Evolutionary conservation across 2,797 vertebrate species (phyloP).

Genomic region (Aphelocoma californica): DNA sequence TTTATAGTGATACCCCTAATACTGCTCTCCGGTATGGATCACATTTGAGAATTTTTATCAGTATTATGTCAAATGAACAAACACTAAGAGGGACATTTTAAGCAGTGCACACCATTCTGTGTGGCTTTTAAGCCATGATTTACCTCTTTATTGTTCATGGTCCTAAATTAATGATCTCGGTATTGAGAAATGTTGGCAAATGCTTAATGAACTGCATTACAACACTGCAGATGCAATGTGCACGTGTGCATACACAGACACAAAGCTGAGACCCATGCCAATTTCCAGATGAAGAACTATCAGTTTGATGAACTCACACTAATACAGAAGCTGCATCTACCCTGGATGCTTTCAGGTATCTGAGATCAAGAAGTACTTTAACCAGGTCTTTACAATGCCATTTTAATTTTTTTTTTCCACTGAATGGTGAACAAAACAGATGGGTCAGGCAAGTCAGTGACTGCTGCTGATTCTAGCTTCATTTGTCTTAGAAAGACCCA

Average conservation of each 20-base stretch:
- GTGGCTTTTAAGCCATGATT: neutral
- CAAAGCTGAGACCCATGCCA: neutral
- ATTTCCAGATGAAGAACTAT: neutral
- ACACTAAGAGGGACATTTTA: neutral
- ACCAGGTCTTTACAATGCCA: neutral
- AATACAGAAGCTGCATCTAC: neutral
- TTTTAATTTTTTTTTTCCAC: neutral
- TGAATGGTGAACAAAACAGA: neutral
- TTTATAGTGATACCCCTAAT: neutral
- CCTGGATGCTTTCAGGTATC: neutral
- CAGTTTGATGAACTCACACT: neutral
- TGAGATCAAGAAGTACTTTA: neutral
- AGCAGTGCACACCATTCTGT: neutral
- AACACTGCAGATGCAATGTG: neutral
- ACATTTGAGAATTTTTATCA: conserved; percentile 3
- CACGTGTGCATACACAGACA: neutral
- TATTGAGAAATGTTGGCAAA: conserved; percentile 40
- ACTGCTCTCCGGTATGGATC: neutral
- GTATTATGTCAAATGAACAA: neutral
- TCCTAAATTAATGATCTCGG: conserved; percentile 32
- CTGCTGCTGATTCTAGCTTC: neutral
- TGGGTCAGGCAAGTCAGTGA: neutral
- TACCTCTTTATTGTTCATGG: conserved; percentile 4
- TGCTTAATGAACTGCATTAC: conserved; percentile 37
- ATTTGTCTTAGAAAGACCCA: neutral